Evolutionary conservation across 2,888 invertebrate genomes (phyloP).

Genomic region (Ypsolopha scabrella): DNA sequence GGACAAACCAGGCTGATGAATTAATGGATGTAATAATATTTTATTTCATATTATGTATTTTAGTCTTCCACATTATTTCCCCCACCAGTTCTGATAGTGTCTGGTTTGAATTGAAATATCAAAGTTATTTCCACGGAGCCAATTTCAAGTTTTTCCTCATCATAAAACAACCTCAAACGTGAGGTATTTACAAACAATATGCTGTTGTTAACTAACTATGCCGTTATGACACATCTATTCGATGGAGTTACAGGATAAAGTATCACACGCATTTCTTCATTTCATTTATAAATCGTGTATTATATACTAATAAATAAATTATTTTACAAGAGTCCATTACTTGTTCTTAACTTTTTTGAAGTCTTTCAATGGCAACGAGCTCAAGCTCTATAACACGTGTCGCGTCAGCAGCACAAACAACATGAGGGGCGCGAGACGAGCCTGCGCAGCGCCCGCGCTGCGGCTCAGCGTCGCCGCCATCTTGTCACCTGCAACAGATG

Average conservation of each 20-base stretch:
- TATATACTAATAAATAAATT: not conserved
- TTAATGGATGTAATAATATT: too few relatives aligned
- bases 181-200: too few relatives aligned
- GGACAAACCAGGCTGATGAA: too few relatives aligned
- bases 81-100: too few relatives aligned
- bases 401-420: conserved; percentile 2
- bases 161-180: too few relatives aligned
- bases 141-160: too few relatives aligned
- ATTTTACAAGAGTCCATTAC: not conserved
- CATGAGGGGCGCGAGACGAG: conserved; percentile 5
- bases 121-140: too few relatives aligned
- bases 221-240: too few relatives aligned
- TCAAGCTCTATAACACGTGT: not conserved
- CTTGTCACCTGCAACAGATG: conserved; percentile 80
- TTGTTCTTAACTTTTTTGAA: not conserved
- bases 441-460: conserved; percentile 40
- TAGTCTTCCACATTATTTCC: too few relatives aligned
- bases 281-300: not conserved
- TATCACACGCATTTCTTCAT: not conserved
- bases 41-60: too few relatives aligned
- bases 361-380: not conserved
- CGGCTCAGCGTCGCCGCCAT: conserved; percentile 90
- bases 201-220: too few relatives aligned
- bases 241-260: not conserved
- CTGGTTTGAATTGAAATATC: too few relatives aligned